phyloP scores from a whole-genome alignment of 2,797 vertebrate genomes.

The Synanceia verrucosa region DNA sequence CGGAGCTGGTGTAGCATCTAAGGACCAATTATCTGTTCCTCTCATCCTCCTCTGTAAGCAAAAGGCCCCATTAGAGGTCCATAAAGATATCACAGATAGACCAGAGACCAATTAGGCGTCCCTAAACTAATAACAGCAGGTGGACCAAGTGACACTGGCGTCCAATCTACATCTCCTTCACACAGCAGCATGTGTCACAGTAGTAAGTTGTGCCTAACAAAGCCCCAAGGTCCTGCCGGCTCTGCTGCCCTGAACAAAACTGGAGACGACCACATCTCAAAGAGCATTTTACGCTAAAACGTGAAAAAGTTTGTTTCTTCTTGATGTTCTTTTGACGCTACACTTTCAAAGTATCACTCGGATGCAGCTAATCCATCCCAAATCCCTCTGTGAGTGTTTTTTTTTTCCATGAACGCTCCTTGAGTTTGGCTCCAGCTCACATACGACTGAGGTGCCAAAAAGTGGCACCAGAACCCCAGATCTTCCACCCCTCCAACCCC shows the following conservation, averaged over 20 bases:
- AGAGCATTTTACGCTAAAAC: neutral
- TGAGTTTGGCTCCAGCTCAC: conserved; percentile 38
- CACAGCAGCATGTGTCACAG: conserved; percentile 51
- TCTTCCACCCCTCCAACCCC: conserved; percentile 22
- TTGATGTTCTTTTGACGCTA: conserved; percentile 2
- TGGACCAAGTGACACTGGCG: conserved; percentile 54
- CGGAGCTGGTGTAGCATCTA: conserved; percentile 45
- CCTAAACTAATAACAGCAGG: conserved; percentile 73
- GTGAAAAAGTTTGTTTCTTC: conserved; percentile 1
- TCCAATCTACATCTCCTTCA: conserved; percentile 52
- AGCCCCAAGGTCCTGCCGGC: conserved; percentile 40
- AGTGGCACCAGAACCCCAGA: conserved; percentile 46
- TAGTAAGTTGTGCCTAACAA: conserved; percentile 49
- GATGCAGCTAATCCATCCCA: conserved; percentile 22
- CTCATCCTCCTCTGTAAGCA: conserved; percentile 55
- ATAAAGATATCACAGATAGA: conserved; percentile 72
- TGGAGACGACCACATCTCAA: conserved; percentile 2
- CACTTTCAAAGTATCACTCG: conserved; percentile 6
- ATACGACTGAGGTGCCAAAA: conserved; percentile 41
- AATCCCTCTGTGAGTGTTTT: conserved; percentile 6
- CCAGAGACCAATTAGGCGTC: conserved; percentile 77
- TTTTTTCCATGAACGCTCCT: conserved; percentile 22
- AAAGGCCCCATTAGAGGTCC: conserved; percentile 64
- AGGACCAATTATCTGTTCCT: conserved; percentile 74
- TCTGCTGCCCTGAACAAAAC: conserved; percentile 26